Base-by-base conservation (phyloP, 2,888 invertebrate genomes). In the Fragum whitleyi region DNA sequence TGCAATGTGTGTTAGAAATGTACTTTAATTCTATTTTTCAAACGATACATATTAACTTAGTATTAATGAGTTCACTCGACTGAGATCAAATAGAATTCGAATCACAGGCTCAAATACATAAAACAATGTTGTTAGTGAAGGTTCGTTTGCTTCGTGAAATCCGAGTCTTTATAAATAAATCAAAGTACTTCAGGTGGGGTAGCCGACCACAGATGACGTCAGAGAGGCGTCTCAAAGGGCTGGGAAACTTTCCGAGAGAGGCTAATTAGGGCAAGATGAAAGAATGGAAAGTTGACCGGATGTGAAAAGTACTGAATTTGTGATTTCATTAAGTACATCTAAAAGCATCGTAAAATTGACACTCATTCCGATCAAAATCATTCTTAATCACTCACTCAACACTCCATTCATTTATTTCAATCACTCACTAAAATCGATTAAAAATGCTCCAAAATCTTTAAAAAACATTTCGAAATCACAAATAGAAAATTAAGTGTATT, bases 131-230 rank as follows among this genome's bases (percentile, higher is more conserved):
- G n/a, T n/a, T 47, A 47, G 47, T n/a, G 16, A 47, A 14, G 47
- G 47, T 47, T 47, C 47, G 47, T 47, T 47, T 14, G 16, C 2
- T 47, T 3, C 47, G 3, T 47, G 47, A 19, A 47, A 47, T 47
- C 14, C n/a, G 47, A 47, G 47, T 47, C 47, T n/a, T n/a, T 47
- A 47, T 47, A 47, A 47, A 47, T n/a, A 47, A 47, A 47, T 47
- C 47, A 47, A 47, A 47, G 47, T 47, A 47, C 47, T 47, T n/a
- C n/a, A 47, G 5, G 47, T 47, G 47, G 47, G 47, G 47, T 47
- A n/a, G 47, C 47, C 47, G 47, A 47, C 47, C 47, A n/a, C 47
- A 47, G 14, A 16, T 47, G 47, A 47, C 47, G 47, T 47, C 47
- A 47, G n/a, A 5, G 16, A 47, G 47, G 47, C 47, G 47, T 47